Conservation (phyloP, 1,140 invertebrate genomes). For the Cydia amplana region DNA sequence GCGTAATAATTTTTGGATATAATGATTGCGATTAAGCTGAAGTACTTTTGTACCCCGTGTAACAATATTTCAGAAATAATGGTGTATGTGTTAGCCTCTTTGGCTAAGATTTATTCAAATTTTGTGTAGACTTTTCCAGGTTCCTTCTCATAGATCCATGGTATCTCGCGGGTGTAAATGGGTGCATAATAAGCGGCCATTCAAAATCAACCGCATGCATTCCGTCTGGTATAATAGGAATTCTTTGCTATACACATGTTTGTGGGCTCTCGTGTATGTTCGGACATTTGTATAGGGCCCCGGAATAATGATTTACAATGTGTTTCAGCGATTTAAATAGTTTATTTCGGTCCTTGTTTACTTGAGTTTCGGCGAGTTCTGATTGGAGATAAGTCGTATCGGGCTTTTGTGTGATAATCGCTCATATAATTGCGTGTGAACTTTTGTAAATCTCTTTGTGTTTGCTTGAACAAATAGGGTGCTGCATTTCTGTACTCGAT, state of each 20-base stretch:
- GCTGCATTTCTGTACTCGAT: not conserved
- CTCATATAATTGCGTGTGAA: slow-evolving; percentile 23
- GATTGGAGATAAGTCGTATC: slow-evolving; percentile 17
- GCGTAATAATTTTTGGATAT: no score
- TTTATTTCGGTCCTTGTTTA: slow-evolving; percentile 31
- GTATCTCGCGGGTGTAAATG: slow-evolving; percentile 66
- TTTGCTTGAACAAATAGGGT: slow-evolving; percentile 1
- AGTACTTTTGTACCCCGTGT: no score
- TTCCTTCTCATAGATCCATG: not conserved
- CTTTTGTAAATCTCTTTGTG: slow-evolving; percentile 4
- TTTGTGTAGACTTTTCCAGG: not conserved
- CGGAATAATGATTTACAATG: slow-evolving; percentile 69
- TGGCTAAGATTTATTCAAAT: not conserved
- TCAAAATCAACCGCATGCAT: slow-evolving; percentile 65
- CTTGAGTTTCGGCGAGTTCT: slow-evolving; percentile 14
- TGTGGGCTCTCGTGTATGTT: slow-evolving; percentile 47
- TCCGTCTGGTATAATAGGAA: slow-evolving; percentile 63
- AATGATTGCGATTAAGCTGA: no score
- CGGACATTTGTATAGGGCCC: slow-evolving; percentile 65
- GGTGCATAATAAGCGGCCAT: slow-evolving; percentile 73
- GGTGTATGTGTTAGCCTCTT: not conserved
- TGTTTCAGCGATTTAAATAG: slow-evolving; percentile 39
- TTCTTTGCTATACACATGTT: slow-evolving; percentile 65
- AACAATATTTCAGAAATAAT: no score
- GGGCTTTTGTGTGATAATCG: slow-evolving; percentile 28